Percentiles rank a stretch among this genome's conserved stretches.
These are phyloP conservation scores for Sebastes fasciatus DNA, from an alignment of 2,113 vertebrate genomes.

Conservation along the genomic window DNA sequence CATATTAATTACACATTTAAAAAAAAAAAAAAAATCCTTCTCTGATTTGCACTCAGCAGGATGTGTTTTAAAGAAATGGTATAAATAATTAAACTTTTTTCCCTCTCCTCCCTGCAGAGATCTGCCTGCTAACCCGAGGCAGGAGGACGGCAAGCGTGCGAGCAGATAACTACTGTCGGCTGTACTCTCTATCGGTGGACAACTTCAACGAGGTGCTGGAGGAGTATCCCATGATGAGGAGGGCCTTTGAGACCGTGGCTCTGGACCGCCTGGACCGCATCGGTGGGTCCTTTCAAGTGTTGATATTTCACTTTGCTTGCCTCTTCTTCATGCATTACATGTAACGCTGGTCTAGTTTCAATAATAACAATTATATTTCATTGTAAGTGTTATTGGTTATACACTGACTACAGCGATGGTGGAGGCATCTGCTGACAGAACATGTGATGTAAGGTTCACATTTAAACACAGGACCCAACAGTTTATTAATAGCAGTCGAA, in stretches of 20 bases:
- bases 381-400: not conserved
- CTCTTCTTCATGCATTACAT: not conserved
- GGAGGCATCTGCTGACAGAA: not conserved
- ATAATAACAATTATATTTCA: not conserved
- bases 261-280: constrained; percentile 96
- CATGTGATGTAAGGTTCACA: not conserved
- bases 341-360: not conserved
- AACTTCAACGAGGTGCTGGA: constrained; percentile 98
- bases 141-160: constrained; percentile 95
- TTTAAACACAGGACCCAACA: not conserved
- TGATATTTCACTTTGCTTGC: not conserved
- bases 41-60: constrained; percentile 21
- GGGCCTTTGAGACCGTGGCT: constrained; percentile 96
- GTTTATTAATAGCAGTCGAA: not conserved
- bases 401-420: not conserved
- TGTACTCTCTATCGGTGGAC: constrained; percentile 96
- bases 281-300: constrained; percentile 83
- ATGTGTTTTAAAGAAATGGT: constrained; percentile 9
- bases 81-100: constrained; percentile 11
- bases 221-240: constrained; percentile 98
- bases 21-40: not conserved
- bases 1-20: constrained; percentile 10
- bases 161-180: constrained; percentile 96
- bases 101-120: constrained; percentile 84
- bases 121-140: constrained; percentile 95